phyloP scores from a whole-genome alignment of 23 tunicate genomes.

The Halocynthia roretzi region DNA sequence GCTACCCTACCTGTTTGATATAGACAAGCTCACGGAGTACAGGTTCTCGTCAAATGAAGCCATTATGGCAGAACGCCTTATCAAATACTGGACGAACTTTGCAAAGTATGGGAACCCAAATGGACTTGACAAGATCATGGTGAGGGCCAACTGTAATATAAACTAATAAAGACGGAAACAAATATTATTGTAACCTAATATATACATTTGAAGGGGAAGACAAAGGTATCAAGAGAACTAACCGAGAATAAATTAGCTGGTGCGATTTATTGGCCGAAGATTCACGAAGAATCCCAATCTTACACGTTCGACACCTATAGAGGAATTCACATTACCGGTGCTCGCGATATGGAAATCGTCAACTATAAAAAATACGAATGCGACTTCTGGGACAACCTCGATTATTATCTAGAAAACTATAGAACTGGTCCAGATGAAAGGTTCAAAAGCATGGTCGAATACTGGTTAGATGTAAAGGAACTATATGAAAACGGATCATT shows the following conservation, averaged over 20 bases:
- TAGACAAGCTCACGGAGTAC: conserved; percentile 41
- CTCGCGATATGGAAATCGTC: conserved; percentile 15
- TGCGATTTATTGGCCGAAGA: not conserved
- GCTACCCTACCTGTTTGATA: conserved; percentile 66
- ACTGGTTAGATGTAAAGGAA: too few species aligned
- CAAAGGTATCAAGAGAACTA: too few species aligned
- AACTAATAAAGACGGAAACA: not conserved
- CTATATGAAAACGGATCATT: too few species aligned
- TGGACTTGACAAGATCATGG: not conserved
- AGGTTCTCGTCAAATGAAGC: conserved; percentile 41
- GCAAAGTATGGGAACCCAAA: conserved; percentile 81
- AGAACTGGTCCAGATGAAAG: not conserved
- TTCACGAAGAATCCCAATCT: not conserved
- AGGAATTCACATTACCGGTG: not conserved
- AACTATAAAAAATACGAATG: conserved; percentile 27
- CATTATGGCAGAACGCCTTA: conserved; percentile 32
- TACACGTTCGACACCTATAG: not conserved
- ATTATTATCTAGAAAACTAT: conserved; percentile 37
- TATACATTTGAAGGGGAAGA: not conserved
- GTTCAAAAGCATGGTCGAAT: too few species aligned
- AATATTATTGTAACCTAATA: too few species aligned
- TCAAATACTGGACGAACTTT: conserved; percentile 56
- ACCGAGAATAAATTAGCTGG: not conserved
- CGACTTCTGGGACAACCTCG: conserved; percentile 36
- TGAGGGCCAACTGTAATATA: too few species aligned